Evolutionary conservation across 1,140 invertebrate species (phyloP).

Genomic region (Diuraphis noxia): DNA sequence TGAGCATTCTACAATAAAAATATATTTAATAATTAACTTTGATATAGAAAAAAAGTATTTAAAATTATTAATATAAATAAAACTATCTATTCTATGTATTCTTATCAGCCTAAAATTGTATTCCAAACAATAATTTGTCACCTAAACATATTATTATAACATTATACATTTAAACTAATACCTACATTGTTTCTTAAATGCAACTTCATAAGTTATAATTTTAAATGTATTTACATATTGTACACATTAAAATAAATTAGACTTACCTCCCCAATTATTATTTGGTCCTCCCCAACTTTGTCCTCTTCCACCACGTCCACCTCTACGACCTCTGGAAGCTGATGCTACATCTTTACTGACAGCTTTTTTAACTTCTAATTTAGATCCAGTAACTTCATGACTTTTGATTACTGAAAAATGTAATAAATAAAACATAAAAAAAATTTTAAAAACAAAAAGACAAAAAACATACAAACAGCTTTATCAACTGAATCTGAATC

Average conservation of each 20-base stretch:
- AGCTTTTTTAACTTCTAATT: constrained; percentile 59
- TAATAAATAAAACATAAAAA: not conserved
- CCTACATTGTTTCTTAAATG: not conserved
- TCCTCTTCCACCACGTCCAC: constrained; percentile 55
- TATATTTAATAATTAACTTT: not conserved
- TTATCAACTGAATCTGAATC: constrained; percentile 97
- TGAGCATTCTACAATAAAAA: not conserved
- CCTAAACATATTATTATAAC: no score
- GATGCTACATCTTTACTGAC: constrained; percentile 56
- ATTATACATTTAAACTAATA: no score
- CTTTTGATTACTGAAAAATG: constrained; percentile 56
- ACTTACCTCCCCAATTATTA: constrained; percentile 40
- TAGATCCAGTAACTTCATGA: constrained; percentile 57
- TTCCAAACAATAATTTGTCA: no score
- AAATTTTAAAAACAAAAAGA: not conserved
- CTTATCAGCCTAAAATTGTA: no score
- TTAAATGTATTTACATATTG: not conserved
- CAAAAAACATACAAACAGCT: constrained; percentile 75
- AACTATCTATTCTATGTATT: no score
- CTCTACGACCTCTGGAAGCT: constrained; percentile 53
- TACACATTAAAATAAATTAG: not conserved
- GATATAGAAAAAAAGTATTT: no score
- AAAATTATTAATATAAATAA: no score
- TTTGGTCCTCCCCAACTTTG: constrained; percentile 45
- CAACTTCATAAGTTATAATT: not conserved